Base-by-base conservation (phyloP, 1,140 invertebrate species). In the Elymnias hypermnestra region DNA sequence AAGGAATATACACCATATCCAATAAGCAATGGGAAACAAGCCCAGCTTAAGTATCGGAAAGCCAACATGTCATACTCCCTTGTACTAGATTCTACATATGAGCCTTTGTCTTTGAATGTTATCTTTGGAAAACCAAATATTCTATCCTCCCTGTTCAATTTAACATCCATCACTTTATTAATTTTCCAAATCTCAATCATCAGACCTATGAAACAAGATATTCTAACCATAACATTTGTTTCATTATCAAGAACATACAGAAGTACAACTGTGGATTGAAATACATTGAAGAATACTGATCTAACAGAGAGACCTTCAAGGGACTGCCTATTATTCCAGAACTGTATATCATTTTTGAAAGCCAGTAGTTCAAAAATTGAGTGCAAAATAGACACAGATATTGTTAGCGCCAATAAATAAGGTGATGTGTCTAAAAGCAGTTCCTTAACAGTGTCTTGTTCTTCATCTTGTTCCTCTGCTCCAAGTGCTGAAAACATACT, bases 301-400 rank as follows among this genome's bases (percentile, higher is more conserved):
- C 98, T 91, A 5, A 99, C 98, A 0, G 97, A 99, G 4, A 99
- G 87, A 28, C 98, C 98, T 88, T 99, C 98, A 17, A 99, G 87
- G 3, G 96, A 97, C 77, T 99, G 96, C 22, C 98, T 89, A 67
- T 98, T 98, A 53, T 97, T 97, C 98, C 98, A 99, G 76, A 99
- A 99, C 87, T 99, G 98, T 70, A 99, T 99, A 87, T 99, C 97
- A 89, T 99, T 99, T 89, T 99, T 99, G 82, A 99, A 99, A 38
- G 98, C 98, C 18, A 99, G 88, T 63, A 99, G 92, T 83, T 99
- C 98, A 88, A 99, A 99, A 31, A 99, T 91, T 57, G 95, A 98
- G 86, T 99, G 98, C 2, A 99, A 87, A 19, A 99, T 90, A 2
- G 98, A 99, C 0, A 99, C 93, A 45, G 92, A 88, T 42, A 99